Conservation (phyloP, 2,888 invertebrate genomes). For the Zaprionus lineosus region DNA sequence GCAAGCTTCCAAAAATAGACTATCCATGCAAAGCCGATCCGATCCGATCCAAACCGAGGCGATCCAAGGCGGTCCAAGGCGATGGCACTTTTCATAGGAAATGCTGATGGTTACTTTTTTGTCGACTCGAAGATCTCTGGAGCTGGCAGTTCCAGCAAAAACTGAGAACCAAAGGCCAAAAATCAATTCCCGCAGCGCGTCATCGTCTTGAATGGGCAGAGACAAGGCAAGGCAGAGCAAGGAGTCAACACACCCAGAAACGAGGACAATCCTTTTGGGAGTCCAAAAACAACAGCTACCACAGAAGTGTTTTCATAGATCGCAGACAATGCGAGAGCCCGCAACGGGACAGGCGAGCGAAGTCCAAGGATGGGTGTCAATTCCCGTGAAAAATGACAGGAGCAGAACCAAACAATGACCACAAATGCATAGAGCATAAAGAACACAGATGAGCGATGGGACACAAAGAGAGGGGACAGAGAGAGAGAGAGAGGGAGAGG, state of each 20-base stretch:
- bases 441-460: slow-evolving; percentile 8
- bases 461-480: not conserved
- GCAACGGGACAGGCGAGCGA: slow-evolving; percentile 33
- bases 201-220: no score
- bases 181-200: not conserved
- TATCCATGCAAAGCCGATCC: no score
- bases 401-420: slow-evolving; percentile 33
- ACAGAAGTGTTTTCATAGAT: slow-evolving; percentile 59
- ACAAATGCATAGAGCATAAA: slow-evolving; percentile 23
- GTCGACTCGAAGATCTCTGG: not conserved
- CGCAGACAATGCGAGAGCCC: slow-evolving; percentile 26
- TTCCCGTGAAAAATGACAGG: slow-evolving; percentile 67
- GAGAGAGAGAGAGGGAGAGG: not conserved
- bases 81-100: no score
- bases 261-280: slow-evolving; percentile 69
- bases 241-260: slow-evolving; percentile 14
- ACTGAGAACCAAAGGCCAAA: no score
- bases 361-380: slow-evolving; percentile 59
- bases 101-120: no score
- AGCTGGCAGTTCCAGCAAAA: not conserved
- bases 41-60: no score
- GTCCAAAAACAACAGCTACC: slow-evolving; percentile 55
- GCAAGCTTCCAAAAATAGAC: slow-evolving; percentile 12
- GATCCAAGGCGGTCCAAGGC: no score
- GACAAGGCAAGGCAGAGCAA: no score